Conservation (phyloP, 2,797 vertebrate species). For the Micropoecilia bifurca region DNA sequence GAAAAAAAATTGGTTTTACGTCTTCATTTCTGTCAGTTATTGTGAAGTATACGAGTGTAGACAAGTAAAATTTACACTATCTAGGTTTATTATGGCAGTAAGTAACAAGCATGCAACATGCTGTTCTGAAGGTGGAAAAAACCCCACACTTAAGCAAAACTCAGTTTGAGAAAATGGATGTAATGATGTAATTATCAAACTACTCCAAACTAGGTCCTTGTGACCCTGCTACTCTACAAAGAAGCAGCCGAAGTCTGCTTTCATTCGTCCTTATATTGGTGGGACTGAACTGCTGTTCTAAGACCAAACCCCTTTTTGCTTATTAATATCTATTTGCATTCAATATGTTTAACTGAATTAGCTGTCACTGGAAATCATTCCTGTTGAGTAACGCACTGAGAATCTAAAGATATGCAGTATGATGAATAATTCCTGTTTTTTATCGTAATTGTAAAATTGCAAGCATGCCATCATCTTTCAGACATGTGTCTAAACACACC, state of each 20-base stretch:
- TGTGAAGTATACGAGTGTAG: not conserved
- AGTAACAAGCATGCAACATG: not conserved
- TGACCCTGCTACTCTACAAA: slow-evolving; percentile 30
- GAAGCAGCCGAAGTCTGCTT: slow-evolving; percentile 15
- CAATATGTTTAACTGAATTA: slow-evolving; percentile 46
- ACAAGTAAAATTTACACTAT: not conserved
- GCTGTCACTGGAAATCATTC: slow-evolving; percentile 56
- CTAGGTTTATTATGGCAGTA: not conserved
- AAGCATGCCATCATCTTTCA: slow-evolving; percentile 15
- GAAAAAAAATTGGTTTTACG: not conserved
- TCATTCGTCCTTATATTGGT: slow-evolving; percentile 41
- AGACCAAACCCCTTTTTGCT: slow-evolving; percentile 27
- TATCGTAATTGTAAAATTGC: slow-evolving; percentile 38
- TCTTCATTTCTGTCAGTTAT: not conserved
- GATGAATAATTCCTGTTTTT: slow-evolving; percentile 54
- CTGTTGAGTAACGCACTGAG: slow-evolving; percentile 47
- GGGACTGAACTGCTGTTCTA: slow-evolving; percentile 49
- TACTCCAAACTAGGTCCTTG: slow-evolving; percentile 34
- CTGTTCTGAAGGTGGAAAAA: not conserved
- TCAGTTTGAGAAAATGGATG: slow-evolving; percentile 5
- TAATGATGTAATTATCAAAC: slow-evolving; percentile 19
- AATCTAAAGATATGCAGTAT: slow-evolving; percentile 25
- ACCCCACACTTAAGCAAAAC: not conserved
- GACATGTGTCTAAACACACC: slow-evolving; percentile 13
- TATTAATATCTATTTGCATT: slow-evolving; percentile 57